phyloP scores from a whole-genome alignment of 2,797 vertebrate genomes.

The Tamandua tetradactyla region DNA sequence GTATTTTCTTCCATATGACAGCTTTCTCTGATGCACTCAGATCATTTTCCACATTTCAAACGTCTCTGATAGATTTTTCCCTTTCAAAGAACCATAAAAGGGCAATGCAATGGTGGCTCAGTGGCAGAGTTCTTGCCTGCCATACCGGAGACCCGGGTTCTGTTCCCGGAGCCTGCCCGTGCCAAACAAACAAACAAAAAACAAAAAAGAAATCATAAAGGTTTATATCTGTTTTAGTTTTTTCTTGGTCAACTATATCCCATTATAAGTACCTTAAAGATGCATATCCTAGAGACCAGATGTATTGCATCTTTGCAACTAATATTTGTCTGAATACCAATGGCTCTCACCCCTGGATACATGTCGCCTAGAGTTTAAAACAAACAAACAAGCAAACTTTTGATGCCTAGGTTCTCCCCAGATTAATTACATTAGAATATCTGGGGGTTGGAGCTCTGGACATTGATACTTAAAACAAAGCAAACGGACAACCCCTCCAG shows the following conservation, averaged over 20 bases:
- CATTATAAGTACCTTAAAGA: neutral
- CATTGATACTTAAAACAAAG: neutral
- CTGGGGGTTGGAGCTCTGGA: neutral
- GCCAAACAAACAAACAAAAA: no score
- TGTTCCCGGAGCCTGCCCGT: no score
- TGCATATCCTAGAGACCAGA: neutral
- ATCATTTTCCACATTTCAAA: neutral
- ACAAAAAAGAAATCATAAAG: no score
- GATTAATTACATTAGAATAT: neutral
- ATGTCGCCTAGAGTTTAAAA: neutral
- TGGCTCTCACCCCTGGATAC: neutral
- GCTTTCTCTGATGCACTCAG: neutral
- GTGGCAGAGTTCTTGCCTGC: no score
- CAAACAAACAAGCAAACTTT: neutral
- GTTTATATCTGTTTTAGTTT: neutral
- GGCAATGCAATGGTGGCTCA: no score
- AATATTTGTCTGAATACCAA: neutral
- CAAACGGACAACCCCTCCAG: neutral
- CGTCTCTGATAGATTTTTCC: neutral
- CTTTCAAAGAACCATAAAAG: neutral
- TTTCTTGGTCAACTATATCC: neutral
- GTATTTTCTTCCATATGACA: neutral
- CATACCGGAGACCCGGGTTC: no score
- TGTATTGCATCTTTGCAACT: neutral
- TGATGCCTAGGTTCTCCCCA: neutral